Evolutionary conservation across 1,140 invertebrate genomes (phyloP), one percentile per base, ranked within the genome.

Genomic region (Camponotus pennsylvanicus): DNA sequence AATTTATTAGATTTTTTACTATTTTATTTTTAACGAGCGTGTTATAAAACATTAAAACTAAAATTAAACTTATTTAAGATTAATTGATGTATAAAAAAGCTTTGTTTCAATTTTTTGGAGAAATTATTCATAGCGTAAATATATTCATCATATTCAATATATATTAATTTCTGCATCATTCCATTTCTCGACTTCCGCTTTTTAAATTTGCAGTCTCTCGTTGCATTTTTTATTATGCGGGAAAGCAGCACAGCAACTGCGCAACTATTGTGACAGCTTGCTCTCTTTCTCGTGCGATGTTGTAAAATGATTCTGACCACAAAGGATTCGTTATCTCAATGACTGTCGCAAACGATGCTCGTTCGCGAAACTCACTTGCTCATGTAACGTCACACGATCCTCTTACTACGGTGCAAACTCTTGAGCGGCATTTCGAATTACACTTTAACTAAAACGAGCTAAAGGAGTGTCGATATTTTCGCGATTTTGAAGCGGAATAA

Each of bases 321-420:
- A 83, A 83, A 83, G 79, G 69, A 42, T 83, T 83, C 32, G 40
- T 83, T 83, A 83, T 75, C 55, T 61, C 79, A 57, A 83, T 83
- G 79, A 73, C 79, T 63, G 55, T 75, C 55, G 79, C 67, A 83
- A 83, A 83, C 69, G 79, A 75, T 63, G 69, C 69, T n/a, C 40
- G 42, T 40, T 37, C 69, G 40, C 66, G 63, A 78, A 42, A 2
- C 64, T 13, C 32, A 21, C 32, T 32, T 49, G 13, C 40, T 79
- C 55, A 18, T n/a, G 18, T 73, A 61, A 82, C 40, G 67, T 73
- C 67, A 71, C 57, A 61, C 18, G 55, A 73, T 82, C 67, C 67
- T 59, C 69, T 73, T 61, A 59, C 18, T 11, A 37, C 13, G 49
- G 55, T 9, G 40, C 52, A 9, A 73, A 71, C 11, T 27, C 37